Evolutionary conservation across 2,888 invertebrate genomes (phyloP), one percentile per base, ranked within the genome.

Genomic region (Athrips mouffetella): DNA sequence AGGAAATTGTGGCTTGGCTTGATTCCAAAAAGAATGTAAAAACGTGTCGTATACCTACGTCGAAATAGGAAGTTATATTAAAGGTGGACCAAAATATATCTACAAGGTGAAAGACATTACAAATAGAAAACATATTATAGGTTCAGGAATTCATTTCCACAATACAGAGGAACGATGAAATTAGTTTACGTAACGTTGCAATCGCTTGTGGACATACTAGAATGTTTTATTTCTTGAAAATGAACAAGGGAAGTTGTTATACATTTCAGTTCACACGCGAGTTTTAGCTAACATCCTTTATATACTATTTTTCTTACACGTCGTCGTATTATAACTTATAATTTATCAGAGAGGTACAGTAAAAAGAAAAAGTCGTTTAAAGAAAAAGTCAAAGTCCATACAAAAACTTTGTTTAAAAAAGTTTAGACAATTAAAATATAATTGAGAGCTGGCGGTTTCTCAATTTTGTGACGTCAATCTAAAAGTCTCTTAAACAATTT

Each of bases 1-100:
- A 48, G 46, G 44, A 44, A 44, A 21, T 20, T 31, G 20, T 16
- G 42, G 2, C 13, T 44, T 31, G 31, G 39, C 37, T 27, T 6
- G 23, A 20, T 25, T 35, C 35, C 37, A 46, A 27, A 25, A 44
- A 44, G 20, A 31, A 44, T 21, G 45, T 44, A 45, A 23, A 33
- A 4, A 30, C 29, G 10, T 30, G 30, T 8, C 15, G 25, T 10
- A 25, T 8, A 2, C 10, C 6, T 16, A 16, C 27, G 13, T 27
- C 41, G 16, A 25, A 41, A 27, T 41, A 41, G 41, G 41, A 41
- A 29, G 29, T 29, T 25, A 13, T 29, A 25, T 23, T 23, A 20
- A 25, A 40, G 23, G 13, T 40, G 29, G 15, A 41, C 27, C 7
- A 8, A 41, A 41, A 41, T 41, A 41, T 16, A 13, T 15, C 15